Evolutionary conservation across 2,797 vertebrate species (phyloP), one percentile per base, ranked within the genome.

Genomic region (Diplodus puntazzo): DNA sequence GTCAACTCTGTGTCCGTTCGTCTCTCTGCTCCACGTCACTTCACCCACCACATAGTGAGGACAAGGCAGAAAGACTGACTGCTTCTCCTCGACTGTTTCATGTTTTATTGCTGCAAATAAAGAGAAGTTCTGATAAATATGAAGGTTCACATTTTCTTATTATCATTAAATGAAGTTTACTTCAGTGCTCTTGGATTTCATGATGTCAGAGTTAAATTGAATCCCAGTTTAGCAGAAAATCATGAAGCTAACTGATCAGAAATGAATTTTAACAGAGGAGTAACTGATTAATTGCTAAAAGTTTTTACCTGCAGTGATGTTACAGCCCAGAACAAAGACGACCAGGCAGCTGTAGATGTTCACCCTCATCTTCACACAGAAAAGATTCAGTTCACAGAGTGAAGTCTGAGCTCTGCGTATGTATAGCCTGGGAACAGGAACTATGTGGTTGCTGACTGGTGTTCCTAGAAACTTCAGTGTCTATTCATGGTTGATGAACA

Each of bases 31-130:
- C 49, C 64, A 66, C 4, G n/a, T 52, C 49, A 66, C 14, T 39
- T 1, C 5, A 23, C 49, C 30, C 20, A 39, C 13, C 30, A 42
- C 64, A 66, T 30, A 3, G 11, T 11, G 27, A 42, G 49, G 20
- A 53, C 64, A 66, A 0, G 0, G 1, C 13, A 66, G 2, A 39
- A 3, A 0, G 30, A 42, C 11, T 0, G 2, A 0, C 1, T 3
- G 5, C 30, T 27, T 43, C 52, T 50, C 11, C 5, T 67, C 1
- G 0, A 25, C 11, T 18, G 18, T 1, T 54, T 4, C 0, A 7
- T 27, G 21, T 0, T 1, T 55, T 43, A 55, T 27, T 45, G 0
- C 65, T 68, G 52, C 1, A 55, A 55, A 68, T 55, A 9, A 54
- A 54, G 39, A 45, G 12, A 13, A 45, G 43, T 45, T 14, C 14